Evolutionary conservation across 2,113 vertebrate species (phyloP).

Genomic region (Hyaena hyaena): DNA sequence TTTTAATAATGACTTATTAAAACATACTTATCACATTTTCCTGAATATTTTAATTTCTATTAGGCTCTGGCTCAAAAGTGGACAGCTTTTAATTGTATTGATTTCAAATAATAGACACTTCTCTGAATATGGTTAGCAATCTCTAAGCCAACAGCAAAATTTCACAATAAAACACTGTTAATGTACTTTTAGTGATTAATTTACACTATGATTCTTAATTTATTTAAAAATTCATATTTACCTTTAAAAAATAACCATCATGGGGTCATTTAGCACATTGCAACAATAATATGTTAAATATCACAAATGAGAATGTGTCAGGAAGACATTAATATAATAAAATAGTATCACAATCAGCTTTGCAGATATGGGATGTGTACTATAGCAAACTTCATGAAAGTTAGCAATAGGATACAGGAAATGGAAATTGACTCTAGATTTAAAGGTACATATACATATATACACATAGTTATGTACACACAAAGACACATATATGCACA

Average conservation of each 20-base stretch:
- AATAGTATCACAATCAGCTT: background rate
- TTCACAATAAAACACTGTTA: slow-evolving; percentile 40
- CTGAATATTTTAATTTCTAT: background rate
- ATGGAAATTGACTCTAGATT: background rate
- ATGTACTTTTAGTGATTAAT: slow-evolving; percentile 11
- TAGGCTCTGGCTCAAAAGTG: background rate
- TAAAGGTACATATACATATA: background rate
- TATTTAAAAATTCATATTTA: slow-evolving; percentile 38
- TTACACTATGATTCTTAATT: slow-evolving; percentile 41
- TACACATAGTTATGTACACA: background rate
- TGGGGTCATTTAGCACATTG: background rate
- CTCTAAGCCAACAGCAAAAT: slow-evolving; percentile 7
- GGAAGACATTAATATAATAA: background rate
- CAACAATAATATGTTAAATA: slow-evolving; percentile 24
- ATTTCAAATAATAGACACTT: slow-evolving; percentile 42
- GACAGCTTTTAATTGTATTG: background rate
- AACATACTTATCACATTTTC: background rate
- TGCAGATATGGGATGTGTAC: background rate
- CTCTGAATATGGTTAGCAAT: slow-evolving; percentile 15
- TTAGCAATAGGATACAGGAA: background rate
- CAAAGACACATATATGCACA: too few species aligned
- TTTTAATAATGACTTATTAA: background rate
- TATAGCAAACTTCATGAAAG: background rate
- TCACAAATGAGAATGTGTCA: background rate
- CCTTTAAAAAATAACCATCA: background rate